Percentiles rank a stretch among this genome's conserved stretches.
phyloP scores from a whole-genome alignment of 2,113 vertebrate species.

The Peromyscus maniculatus region DNA sequence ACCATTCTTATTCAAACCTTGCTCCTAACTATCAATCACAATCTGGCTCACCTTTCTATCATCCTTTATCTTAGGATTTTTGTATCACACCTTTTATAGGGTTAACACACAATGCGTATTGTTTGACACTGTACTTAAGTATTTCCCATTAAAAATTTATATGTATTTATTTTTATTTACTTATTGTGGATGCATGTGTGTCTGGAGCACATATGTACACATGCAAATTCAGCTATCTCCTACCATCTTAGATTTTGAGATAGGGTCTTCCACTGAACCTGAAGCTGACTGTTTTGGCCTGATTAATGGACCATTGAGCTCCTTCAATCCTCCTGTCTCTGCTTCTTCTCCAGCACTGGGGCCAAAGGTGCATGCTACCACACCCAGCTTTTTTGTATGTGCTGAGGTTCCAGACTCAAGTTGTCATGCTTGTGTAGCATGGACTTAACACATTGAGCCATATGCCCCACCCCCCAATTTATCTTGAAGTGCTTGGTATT shows the following conservation, averaged over 20 bases:
- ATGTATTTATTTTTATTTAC: no score
- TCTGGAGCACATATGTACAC: neutral
- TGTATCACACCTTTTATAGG: neutral
- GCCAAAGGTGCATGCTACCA: neutral
- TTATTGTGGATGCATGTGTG: neutral
- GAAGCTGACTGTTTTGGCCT: neutral
- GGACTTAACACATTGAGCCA: neutral
- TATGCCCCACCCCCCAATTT: no score
- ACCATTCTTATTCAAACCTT: neutral
- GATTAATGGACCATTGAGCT: neutral
- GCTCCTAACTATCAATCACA: neutral
- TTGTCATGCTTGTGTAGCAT: neutral
- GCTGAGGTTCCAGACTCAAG: neutral
- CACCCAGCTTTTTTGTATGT: neutral
- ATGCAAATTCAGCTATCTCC: no score
- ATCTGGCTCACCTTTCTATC: no score
- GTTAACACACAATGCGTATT: neutral
- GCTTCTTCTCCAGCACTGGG: neutral
- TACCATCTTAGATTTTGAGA: neutral
- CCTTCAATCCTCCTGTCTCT: neutral
- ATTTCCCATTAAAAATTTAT: neutral
- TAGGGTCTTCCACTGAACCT: neutral
- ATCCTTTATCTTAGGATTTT: neutral
- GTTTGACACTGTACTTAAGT: neutral
- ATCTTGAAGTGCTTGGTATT: neutral